Percentiles rank a stretch among this genome's conserved stretches.
phyloP scores from a whole-genome alignment of 2,888 invertebrate genomes.

The Eurois occulta region DNA sequence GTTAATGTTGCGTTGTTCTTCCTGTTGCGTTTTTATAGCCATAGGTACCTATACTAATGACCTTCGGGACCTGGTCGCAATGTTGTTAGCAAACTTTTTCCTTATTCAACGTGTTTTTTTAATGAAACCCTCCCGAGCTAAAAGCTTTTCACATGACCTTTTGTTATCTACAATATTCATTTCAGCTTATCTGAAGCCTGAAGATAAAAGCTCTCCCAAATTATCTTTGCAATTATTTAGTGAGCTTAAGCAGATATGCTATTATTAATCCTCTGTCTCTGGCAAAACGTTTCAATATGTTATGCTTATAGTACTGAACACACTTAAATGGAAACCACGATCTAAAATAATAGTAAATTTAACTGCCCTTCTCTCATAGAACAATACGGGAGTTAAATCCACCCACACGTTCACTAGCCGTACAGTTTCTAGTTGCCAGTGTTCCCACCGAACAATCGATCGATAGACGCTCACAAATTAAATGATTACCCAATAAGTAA shows the following conservation, averaged over 20 bases:
- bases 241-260: background rate
- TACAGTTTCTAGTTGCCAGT: slow-evolving; percentile 30
- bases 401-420: slow-evolving; percentile 24
- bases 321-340: background rate
- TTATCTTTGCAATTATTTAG: slow-evolving; percentile 29
- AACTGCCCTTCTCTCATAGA: slow-evolving; percentile 16
- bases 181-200: slow-evolving; percentile 30
- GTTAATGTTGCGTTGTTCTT: slow-evolving; percentile 49
- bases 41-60: slow-evolving; percentile 34
- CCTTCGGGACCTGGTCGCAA: slow-evolving; percentile 10
- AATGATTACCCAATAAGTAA: slow-evolving; percentile 60
- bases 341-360: background rate
- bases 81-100: slow-evolving; percentile 18
- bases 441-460: slow-evolving; percentile 39
- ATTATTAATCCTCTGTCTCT: background rate
- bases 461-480: slow-evolving; percentile 50
- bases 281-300: background rate
- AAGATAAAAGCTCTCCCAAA: slow-evolving; percentile 13
- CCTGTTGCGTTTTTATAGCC: slow-evolving; percentile 50
- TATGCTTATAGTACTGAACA: background rate
- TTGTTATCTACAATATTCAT: slow-evolving; percentile 33
- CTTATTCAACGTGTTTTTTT: background rate
- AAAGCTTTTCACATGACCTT: background rate
- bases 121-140: background rate
- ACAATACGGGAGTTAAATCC: slow-evolving; percentile 31